Evolutionary conservation across 2,888 invertebrate species (phyloP).

Genomic region (Chloromyia formosa): DNA sequence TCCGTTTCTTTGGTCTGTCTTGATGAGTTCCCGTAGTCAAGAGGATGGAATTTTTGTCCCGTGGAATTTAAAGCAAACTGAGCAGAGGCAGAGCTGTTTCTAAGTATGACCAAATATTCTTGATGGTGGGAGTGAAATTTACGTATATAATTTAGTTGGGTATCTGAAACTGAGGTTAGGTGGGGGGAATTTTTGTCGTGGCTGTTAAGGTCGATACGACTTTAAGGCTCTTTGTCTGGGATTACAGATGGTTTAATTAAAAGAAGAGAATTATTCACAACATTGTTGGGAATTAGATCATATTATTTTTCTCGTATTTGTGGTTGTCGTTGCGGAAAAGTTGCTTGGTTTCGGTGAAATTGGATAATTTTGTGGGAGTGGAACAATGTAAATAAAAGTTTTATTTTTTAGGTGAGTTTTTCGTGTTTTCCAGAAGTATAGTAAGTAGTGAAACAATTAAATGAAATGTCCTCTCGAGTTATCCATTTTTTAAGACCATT

Average conservation of each 20-base stretch:
- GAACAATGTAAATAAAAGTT: background rate
- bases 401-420: background rate
- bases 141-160: background rate
- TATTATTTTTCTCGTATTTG: slow-evolving; percentile 17
- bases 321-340: slow-evolving; percentile 1
- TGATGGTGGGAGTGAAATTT: background rate
- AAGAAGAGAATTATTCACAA: slow-evolving; percentile 41
- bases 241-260: slow-evolving; percentile 45
- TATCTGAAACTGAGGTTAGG: too few species aligned
- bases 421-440: background rate
- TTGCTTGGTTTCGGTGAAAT: background rate
- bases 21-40: background rate
- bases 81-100: background rate
- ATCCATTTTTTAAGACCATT: too few species aligned
- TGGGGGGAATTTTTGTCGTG: too few species aligned
- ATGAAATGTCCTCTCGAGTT: too few species aligned
- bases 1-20: slow-evolving; percentile 16
- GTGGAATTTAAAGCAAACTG: too few species aligned
- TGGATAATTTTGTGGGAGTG: background rate
- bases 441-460: too few species aligned
- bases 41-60: background rate
- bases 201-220: slow-evolving; percentile 16
- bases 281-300: slow-evolving; percentile 28
- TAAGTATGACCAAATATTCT: slow-evolving; percentile 17
- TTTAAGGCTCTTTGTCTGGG: slow-evolving; percentile 41